Base-by-base conservation (phyloP, 2,888 invertebrate species). In the Aspidapion aeneum region DNA sequence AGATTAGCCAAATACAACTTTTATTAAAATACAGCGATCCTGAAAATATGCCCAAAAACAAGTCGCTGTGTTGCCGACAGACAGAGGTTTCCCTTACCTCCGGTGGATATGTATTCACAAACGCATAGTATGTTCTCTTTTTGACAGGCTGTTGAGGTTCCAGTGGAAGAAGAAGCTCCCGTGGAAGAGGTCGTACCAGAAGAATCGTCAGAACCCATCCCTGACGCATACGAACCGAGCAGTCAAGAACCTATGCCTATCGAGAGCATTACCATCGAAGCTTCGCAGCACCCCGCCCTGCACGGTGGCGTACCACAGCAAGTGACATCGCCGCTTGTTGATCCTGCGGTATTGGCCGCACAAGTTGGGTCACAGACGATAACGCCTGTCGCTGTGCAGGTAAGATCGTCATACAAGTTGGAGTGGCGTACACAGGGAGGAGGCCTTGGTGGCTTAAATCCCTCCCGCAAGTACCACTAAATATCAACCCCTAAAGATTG, bases 231-330 rank as follows among this genome's bases (percentile, higher is more conserved):
- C 35, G 17, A 52, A 52, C 18, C 19, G 3, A 52, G 7, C 17
- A 5, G n/a, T 9, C 7, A 52, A 17, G 5, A 5, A 17, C 17
- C 19, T n/a, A 19, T 19, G 3, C 60, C 65, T 5, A 63, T 67
- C 48, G 65, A 67, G 52, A 62, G 63, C 3, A 50, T 63, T 17
- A 65, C 67, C 5, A 65, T 67, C 19, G 67, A 67, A 61, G 58
- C 68, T 55, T 19, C 65, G 51, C 22, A 66, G 60, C 63, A 65
- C 55, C 49, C 58, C 64, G 50, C 72, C 66, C 17, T 65, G 63
- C 16, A 74, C 81, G 58, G 85, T 84, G 21, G 79, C 80, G 55
- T 82, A 48, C 49, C 49, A 52, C 35, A 35, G 12, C 35, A 35
- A 35, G 35, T n/a, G n/a, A n/a, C 35, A 3, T 12, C 35, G 3